Evolutionary conservation across 2,113 vertebrate genomes (phyloP).

Genomic region (Mesoclemmys tuberculata): DNA sequence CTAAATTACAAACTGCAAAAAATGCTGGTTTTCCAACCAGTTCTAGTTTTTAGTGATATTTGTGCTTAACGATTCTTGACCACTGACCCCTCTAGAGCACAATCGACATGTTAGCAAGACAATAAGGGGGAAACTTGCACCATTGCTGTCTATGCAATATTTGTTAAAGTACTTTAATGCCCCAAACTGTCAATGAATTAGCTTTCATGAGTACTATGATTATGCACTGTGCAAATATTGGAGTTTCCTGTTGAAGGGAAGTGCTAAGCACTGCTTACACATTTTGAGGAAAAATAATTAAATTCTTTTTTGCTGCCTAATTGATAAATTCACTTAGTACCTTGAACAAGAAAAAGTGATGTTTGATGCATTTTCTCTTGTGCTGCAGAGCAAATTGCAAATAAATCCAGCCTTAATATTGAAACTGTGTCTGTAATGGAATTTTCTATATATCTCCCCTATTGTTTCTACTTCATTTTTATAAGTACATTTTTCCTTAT

Average conservation of each 20-base stretch:
- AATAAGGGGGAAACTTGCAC: background rate
- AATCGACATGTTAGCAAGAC: background rate
- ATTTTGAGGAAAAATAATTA: background rate
- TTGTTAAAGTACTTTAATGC: background rate
- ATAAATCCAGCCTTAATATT: background rate
- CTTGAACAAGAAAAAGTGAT: background rate
- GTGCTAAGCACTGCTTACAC: background rate
- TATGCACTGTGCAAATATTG: background rate
- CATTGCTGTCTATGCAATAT: background rate
- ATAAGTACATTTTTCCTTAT: background rate
- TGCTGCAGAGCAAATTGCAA: rapidly evolving
- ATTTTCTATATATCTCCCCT: background rate
- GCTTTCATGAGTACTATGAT: background rate
- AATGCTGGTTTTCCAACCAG: background rate
- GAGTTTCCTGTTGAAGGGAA: background rate
- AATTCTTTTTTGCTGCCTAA: background rate
- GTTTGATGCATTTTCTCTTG: background rate
- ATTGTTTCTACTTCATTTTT: background rate
- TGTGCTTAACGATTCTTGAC: background rate
- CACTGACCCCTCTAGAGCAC: background rate
- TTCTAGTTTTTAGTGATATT: background rate
- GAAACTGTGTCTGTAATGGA: background rate
- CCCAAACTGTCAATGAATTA: background rate
- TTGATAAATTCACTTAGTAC: background rate
- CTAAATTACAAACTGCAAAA: background rate